These are phyloP conservation scores for Coremacera marginata DNA, from an alignment of 2,888 invertebrate genomes.

Conservation along the genomic window DNA sequence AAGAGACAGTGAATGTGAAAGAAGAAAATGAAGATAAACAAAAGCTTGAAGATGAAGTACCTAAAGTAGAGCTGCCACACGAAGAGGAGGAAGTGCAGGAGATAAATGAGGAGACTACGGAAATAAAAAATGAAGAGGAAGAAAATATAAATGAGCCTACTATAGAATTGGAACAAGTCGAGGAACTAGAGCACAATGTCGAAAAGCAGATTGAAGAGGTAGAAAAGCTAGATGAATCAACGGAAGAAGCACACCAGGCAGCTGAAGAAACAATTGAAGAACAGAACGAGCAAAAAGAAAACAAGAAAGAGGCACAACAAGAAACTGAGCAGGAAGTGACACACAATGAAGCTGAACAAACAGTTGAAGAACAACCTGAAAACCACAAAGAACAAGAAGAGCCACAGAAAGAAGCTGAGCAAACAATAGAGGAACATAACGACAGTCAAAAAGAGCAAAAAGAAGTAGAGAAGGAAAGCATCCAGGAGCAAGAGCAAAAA, in stretches of 20 bases:
- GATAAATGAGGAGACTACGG: conserved; percentile 5
- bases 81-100: conserved; percentile 18
- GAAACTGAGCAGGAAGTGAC: background rate
- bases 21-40: background rate
- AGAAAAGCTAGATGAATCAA: too few relatives aligned
- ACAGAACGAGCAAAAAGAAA: background rate
- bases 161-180: too few relatives aligned
- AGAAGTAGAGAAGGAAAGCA: background rate
- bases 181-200: too few relatives aligned
- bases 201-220: too few relatives aligned
- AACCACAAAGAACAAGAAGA: conserved; percentile 12
- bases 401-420: background rate
- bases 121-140: conserved; percentile 6
- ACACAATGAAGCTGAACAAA: conserved; percentile 13
- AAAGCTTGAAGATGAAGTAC: background rate
- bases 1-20: background rate
- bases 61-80: conserved; percentile 3
- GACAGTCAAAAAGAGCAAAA: background rate
- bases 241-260: conserved; percentile 1
- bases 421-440: background rate
- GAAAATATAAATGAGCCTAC: background rate
- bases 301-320: background rate
- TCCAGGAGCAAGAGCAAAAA: background rate
- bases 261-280: background rate
- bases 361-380: background rate